These are phyloP conservation scores for Chlorodrepanis virens DNA, from an alignment of 2,113 vertebrate species.

Conservation along the genomic window DNA sequence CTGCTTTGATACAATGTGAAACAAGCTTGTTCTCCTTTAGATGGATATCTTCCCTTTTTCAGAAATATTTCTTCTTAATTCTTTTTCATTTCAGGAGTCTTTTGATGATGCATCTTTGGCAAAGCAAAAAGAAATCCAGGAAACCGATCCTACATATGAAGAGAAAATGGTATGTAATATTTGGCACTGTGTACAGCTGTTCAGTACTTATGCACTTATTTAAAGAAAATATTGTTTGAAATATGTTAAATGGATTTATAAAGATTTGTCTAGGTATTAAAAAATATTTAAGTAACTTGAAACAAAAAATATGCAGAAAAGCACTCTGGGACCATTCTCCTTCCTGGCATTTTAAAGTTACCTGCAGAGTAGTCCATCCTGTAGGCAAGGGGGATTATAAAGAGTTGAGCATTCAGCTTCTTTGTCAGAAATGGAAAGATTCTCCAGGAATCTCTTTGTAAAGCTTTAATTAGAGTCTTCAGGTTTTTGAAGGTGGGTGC, in stretches of 20 bases:
- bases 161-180: conserved; percentile 90
- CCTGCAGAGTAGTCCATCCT: not conserved
- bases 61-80: conserved; percentile 26
- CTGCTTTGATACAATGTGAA: not conserved
- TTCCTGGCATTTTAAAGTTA: not conserved
- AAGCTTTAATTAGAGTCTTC: not conserved
- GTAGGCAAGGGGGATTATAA: not conserved
- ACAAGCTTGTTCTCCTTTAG: not conserved
- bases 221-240: not conserved
- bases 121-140: conserved; percentile 79
- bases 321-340: accelerated
- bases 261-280: not conserved
- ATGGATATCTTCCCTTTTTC: not conserved
- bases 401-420: not conserved
- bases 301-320: not conserved
- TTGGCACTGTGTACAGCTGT: not conserved
- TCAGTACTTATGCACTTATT: not conserved
- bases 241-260: not conserved
- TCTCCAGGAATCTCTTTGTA: not conserved
- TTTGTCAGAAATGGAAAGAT: not conserved
- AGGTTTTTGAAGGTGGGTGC: not conserved
- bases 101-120: conserved; percentile 81
- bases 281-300: not conserved
- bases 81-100: conserved; percentile 67
- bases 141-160: conserved; percentile 87